Evolutionary conservation across 1,140 invertebrate species (phyloP).

Genomic region (Drosophila lacertosa): DNA sequence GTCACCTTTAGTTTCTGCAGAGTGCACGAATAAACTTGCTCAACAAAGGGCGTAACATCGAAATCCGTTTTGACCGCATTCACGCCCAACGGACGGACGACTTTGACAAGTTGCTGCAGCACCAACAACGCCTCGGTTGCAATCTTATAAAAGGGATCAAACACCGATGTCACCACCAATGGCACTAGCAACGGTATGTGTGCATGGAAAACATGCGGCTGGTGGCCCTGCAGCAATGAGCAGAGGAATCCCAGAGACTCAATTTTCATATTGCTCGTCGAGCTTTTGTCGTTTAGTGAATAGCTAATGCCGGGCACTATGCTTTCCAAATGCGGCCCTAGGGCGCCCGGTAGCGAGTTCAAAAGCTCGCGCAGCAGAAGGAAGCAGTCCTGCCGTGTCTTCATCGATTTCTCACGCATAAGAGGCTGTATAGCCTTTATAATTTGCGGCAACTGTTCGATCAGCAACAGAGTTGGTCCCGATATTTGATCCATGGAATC

Average conservation of each 20-base stretch:
- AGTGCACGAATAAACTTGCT: conserved; percentile 93
- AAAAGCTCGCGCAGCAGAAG: conserved; percentile 95
- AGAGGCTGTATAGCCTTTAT: conserved; percentile 95
- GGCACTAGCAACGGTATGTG: conserved; percentile 94
- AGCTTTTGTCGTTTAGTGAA: conserved; percentile 96
- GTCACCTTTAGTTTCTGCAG: conserved; percentile 94
- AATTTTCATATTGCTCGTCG: conserved; percentile 99
- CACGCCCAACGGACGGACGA: conserved; percentile 93
- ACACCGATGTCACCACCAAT: conserved; percentile 93
- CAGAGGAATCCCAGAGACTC: conserved; percentile 97
- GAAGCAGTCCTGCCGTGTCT: conserved; percentile 96
- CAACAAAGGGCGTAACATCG: conserved; percentile 92
- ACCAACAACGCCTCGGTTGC: conserved; percentile 97
- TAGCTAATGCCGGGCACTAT: conserved; percentile 96
- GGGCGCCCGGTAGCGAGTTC: conserved; percentile 93
- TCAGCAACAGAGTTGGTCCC: conserved; percentile 88
- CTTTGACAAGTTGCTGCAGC: conserved; percentile 96
- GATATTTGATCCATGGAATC: conserved; percentile 91
- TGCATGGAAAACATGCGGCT: conserved; percentile 89
- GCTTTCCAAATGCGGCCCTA: conserved; percentile 92
- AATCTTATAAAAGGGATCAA: conserved; percentile 99
- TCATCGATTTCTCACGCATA: conserved; percentile 97
- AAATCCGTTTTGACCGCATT: conserved; percentile 84
- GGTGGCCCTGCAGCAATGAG: conserved; percentile 93
- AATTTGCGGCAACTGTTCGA: conserved; percentile 88